phyloP scores from a whole-genome alignment of 2,113 vertebrate genomes.

The Bungarus multicinctus region DNA sequence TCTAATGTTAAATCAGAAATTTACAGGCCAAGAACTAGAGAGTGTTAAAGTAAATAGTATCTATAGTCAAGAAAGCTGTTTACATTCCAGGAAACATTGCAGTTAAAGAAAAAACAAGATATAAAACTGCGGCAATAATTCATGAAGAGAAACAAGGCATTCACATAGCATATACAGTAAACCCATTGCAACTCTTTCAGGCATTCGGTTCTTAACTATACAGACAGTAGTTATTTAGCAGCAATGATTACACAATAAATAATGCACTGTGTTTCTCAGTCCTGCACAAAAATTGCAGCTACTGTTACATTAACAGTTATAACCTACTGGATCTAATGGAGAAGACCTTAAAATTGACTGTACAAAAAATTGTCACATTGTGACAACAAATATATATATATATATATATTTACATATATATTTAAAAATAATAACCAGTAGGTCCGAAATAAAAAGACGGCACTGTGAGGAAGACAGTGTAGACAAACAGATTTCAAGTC shows the following conservation, averaged over 20 bases:
- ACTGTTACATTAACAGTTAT: slow-evolving; percentile 81
- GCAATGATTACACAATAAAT: slow-evolving; percentile 96
- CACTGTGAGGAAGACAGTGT: slow-evolving; percentile 80
- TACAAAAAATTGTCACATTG: slow-evolving; percentile 85
- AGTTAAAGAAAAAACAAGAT: slow-evolving; percentile 73
- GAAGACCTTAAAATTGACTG: slow-evolving; percentile 81
- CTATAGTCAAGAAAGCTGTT: slow-evolving; percentile 76
- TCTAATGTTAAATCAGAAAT: slow-evolving; percentile 67
- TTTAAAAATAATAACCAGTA: slow-evolving; percentile 76
- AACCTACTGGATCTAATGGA: slow-evolving; percentile 84
- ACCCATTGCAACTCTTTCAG: slow-evolving; percentile 79
- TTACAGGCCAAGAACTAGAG: slow-evolving; percentile 64
- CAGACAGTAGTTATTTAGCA: slow-evolving; percentile 99
- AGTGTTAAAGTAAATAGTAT: slow-evolving; percentile 73
- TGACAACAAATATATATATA: slow-evolving; percentile 78
- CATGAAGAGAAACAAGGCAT: slow-evolving; percentile 81
- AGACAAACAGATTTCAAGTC: slow-evolving; percentile 77
- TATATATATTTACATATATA: background rate
- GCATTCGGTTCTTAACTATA: slow-evolving; percentile 87
- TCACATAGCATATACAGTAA: slow-evolving; percentile 83
- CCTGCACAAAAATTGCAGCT: slow-evolving; percentile 84
- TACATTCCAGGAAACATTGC: slow-evolving; percentile 79
- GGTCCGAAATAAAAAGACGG: slow-evolving; percentile 81
- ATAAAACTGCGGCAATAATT: slow-evolving; percentile 75
- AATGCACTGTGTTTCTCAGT: slow-evolving; percentile 88